Evolutionary conservation across 2,797 vertebrate species (phyloP).

Genomic region (Poeciliopsis presidionis): DNA sequence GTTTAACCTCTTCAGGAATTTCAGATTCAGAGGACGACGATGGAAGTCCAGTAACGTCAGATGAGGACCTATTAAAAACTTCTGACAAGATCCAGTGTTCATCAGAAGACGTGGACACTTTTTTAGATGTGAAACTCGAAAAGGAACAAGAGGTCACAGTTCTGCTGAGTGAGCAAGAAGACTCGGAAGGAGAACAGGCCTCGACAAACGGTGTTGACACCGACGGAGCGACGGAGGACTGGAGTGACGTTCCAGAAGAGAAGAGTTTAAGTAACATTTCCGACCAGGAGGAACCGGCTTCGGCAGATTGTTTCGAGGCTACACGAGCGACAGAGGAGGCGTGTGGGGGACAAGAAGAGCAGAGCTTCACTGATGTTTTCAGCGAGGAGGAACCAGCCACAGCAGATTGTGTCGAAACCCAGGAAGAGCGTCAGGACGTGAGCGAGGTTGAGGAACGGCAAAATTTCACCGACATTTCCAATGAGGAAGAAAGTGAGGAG

Average conservation of each 20-base stretch:
- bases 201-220: constrained; percentile 12
- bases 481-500: constrained; percentile 35
- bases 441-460: constrained; percentile 24
- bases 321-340: constrained; percentile 51
- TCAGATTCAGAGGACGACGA: constrained; percentile 40
- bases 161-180: constrained; percentile 42
- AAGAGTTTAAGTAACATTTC: neutral
- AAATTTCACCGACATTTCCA: constrained; percentile 14
- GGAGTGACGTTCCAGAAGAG: neutral
- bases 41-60: neutral
- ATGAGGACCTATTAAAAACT: constrained; percentile 23
- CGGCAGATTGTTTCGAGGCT: neutral
- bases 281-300: neutral
- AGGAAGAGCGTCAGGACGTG: constrained; percentile 25
- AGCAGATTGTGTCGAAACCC: constrained; percentile 18
- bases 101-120: constrained; percentile 7
- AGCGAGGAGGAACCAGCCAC: constrained; percentile 33
- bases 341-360: neutral
- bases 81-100: constrained; percentile 14
- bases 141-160: constrained; percentile 45
- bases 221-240: constrained; percentile 48
- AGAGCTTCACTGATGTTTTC: neutral
- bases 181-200: constrained; percentile 34
- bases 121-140: constrained; percentile 32
- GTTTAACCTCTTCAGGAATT: constrained; percentile 27